A percentile compares a stretch with the other conserved stretches of the same genome.
phyloP scores from a whole-genome alignment of 1,140 invertebrate species.

The Scylla paramamosain region DNA sequence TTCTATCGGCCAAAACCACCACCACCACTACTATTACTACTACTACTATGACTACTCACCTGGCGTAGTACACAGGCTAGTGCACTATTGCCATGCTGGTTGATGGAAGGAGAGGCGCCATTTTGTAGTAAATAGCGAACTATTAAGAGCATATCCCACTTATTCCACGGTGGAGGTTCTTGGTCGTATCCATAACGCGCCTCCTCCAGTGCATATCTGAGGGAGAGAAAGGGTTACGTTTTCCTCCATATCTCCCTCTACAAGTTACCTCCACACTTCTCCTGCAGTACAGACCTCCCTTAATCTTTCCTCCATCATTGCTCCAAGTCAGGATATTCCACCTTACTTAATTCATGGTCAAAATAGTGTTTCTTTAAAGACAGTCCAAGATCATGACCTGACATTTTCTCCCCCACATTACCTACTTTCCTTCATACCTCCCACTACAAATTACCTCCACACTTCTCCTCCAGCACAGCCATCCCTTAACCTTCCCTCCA shows the following conservation, averaged over 20 bases:
- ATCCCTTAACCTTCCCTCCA: too few species aligned
- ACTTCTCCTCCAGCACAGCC: too few species aligned
- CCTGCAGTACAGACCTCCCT: not conserved
- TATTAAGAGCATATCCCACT: conserved; percentile 87
- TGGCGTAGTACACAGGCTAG: too few species aligned
- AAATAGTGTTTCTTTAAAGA: too few species aligned
- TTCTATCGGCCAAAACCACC: not conserved
- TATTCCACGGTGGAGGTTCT: conserved; percentile 84
- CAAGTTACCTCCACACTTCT: not conserved
- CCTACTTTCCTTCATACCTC: too few species aligned
- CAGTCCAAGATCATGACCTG: too few species aligned
- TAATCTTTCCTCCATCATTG: too few species aligned
- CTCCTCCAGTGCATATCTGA: conserved; percentile 86
- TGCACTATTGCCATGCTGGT: conserved; percentile 81
- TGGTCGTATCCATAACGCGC: conserved; percentile 84
- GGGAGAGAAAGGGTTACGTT: not conserved
- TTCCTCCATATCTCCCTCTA: not conserved
- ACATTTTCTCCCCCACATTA: too few species aligned
- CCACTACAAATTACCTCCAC: too few species aligned
- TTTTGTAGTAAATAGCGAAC: conserved; percentile 83
- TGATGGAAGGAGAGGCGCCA: conserved; percentile 86
- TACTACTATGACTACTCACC: too few species aligned
- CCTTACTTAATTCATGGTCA: too few species aligned
- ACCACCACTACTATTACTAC: not conserved
- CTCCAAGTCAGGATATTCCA: too few species aligned